Base-by-base conservation (phyloP, 1,140 invertebrate species). In the Neodiprion virginianus region DNA sequence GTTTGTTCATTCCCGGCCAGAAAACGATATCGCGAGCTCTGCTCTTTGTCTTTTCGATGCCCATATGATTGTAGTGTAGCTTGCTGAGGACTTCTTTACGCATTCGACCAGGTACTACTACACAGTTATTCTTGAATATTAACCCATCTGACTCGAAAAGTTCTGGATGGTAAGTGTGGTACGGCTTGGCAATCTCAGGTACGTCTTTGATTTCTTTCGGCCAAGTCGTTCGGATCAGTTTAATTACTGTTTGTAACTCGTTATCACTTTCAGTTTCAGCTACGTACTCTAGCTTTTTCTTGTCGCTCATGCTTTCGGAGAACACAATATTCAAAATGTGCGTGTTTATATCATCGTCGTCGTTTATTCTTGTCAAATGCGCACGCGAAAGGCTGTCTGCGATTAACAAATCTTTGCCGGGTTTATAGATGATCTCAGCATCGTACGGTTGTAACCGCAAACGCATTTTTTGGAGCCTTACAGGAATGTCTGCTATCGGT, bases 1-100 rank as follows among this genome's bases (percentile, higher is more conserved):
- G 17, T 17, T 17, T 17, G 17, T 17, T 17, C 17, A 17, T 17
- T 17, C 17, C 17, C 17, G 85, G 86, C 84, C 85, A 88, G 76
- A 74, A 89, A 50, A 89, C 78, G 67, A 81, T 72, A 71, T 85
- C 77, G 73, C 80, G 76, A 40, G 87, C 84, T 74, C 76, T 74
- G 14, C 70, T 69, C 78, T 83, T 80, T 66, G 77, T 80, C 75
- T 84, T 84, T 70, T 84, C 84, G 76, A 85, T 79, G 5, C 88
- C 89, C 71, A 89, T 69, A 78, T 90, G 88, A 50, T 79, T 79
- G 70, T 84, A 80, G 79, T 90, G 88, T 49, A 89, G 72, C 28
- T 78, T 72, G 48, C 80, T 69, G 67, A 88, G 78, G 67, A 88
- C 85, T 49, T 80, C 73, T 68, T 76, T 74, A 72, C 84, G 67